Percentiles rank a stretch among this genome's conserved stretches.
Conservation (phyloP, 2,797 vertebrate species). For the Spondyliosoma cantharus region DNA sequence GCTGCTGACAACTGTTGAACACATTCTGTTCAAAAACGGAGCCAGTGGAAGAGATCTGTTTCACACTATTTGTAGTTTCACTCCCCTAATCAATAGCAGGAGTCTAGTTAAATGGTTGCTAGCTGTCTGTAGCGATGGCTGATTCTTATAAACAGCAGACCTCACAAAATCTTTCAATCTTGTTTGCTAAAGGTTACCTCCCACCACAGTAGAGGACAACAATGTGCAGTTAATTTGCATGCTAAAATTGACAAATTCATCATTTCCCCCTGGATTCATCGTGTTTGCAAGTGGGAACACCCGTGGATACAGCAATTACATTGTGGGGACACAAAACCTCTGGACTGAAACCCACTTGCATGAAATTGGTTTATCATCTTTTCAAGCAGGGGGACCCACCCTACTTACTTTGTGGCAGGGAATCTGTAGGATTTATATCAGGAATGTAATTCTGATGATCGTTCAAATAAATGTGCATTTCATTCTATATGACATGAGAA, state of each 20-base stretch:
- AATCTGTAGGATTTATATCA: neutral
- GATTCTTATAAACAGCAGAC: conserved; percentile 15
- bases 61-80: neutral
- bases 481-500: conserved; percentile 22
- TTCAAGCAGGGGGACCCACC: neutral
- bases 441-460: neutral
- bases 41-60: neutral
- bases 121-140: neutral
- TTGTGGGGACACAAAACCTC: neutral
- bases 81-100: conserved; percentile 4
- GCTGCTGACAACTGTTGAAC: neutral
- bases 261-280: conserved; percentile 17
- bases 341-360: neutral
- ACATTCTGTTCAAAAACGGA: neutral
- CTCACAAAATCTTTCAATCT: neutral
- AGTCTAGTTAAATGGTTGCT: neutral
- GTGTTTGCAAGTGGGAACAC: neutral
- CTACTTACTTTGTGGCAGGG: neutral
- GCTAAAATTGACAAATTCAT: neutral
- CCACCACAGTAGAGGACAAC: neutral
- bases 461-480: conserved; percentile 12
- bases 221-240: conserved; percentile 9
- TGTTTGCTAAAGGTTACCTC: neutral
- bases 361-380: conserved; percentile 22
- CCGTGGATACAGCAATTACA: neutral